Conservation (phyloP, 2,888 invertebrate species). For the Amphipoea lucens region DNA sequence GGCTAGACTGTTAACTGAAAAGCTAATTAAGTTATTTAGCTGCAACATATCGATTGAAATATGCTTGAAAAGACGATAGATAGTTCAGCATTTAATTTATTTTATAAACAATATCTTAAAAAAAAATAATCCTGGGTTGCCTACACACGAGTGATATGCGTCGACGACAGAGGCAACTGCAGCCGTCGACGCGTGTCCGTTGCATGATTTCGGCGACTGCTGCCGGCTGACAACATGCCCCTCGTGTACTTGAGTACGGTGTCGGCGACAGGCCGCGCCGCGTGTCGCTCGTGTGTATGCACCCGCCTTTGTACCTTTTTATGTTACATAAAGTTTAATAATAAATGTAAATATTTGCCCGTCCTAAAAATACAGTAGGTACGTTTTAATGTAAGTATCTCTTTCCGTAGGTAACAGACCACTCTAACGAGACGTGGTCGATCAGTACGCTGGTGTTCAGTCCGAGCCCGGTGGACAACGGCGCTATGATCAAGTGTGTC, state of each 20-base stretch:
- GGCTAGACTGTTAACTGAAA: neutral
- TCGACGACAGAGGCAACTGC: no score
- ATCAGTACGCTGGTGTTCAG: constrained; percentile 94
- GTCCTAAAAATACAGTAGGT: neutral
- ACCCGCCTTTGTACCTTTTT: neutral
- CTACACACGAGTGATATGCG: no score
- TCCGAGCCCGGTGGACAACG: constrained; percentile 95
- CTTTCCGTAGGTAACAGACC: constrained; percentile 89
- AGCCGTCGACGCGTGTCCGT: no score
- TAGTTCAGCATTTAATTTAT: neutral
- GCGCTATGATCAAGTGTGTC: constrained; percentile 94
- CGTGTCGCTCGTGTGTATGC: no score
- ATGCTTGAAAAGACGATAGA: neutral
- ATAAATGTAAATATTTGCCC: neutral
- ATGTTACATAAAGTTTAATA: neutral
- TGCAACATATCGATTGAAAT: neutral
- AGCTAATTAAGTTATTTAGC: neutral
- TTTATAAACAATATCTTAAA: neutral
- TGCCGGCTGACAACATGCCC: no score
- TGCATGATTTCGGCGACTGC: no score
- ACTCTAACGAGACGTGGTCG: constrained; percentile 93
- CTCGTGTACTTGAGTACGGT: no score
- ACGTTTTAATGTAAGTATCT: neutral
- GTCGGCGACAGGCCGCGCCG: no score
- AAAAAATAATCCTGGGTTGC: neutral